Conservation (phyloP, 2,113 vertebrate species). For the Festucalex cinctus region DNA sequence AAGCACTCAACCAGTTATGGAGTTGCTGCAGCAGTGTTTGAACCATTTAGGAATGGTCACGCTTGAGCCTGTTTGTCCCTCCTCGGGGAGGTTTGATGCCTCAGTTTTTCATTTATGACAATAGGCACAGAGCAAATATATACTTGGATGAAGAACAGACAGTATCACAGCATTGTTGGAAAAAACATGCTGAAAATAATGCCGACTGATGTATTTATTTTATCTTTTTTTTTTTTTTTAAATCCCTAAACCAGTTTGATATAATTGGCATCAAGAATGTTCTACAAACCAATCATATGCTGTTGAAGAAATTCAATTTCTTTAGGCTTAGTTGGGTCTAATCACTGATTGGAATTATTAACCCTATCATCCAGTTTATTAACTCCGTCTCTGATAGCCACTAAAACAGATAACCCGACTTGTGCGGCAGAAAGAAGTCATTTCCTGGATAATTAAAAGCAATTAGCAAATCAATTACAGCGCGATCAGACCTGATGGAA, state of each 20-base stretch:
- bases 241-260: conserved; percentile 18
- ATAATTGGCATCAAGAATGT: conserved; percentile 41
- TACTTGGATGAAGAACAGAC: neutral
- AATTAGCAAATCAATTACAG: conserved; percentile 72
- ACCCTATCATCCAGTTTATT: conserved; percentile 58
- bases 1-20: conserved; percentile 47
- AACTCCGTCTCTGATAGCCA: conserved; percentile 56
- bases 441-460: conserved; percentile 69
- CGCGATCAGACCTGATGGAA: conserved; percentile 64
- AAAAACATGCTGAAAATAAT: conserved; percentile 36
- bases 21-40: conserved; percentile 27
- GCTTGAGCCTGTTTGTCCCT: conserved; percentile 7
- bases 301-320: conserved; percentile 44
- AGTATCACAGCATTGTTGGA: conserved; percentile 22
- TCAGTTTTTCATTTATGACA: conserved; percentile 19
- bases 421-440: conserved; percentile 35
- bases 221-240: neutral
- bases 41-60: conserved; percentile 24
- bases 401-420: conserved; percentile 52
- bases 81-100: conserved; percentile 1
- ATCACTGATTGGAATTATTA: conserved; percentile 57
- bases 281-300: conserved; percentile 37
- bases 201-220: neutral
- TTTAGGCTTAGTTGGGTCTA: conserved; percentile 46
- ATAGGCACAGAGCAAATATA: conserved; percentile 12